A percentile compares a stretch with the other conserved stretches of the same genome.
Evolutionary conservation across 1,140 invertebrate species (phyloP).

Genomic region (Drosophila ficusphila): DNA sequence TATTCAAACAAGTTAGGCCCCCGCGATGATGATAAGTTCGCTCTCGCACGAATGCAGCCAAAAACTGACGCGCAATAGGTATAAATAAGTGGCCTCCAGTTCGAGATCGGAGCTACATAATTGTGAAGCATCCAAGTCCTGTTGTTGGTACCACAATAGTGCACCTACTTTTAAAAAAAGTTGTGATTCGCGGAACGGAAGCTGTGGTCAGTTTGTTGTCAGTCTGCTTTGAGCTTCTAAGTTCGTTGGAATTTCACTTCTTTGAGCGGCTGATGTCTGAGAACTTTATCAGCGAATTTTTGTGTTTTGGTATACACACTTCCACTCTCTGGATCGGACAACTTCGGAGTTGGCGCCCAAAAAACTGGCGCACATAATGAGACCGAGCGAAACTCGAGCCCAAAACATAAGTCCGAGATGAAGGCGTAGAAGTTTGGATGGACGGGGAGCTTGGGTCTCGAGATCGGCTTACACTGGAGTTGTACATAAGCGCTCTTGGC

Average conservation of each 20-base stretch:
- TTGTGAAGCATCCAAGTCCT: too few species aligned
- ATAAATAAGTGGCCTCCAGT: neutral
- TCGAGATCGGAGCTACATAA: too few species aligned
- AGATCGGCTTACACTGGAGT: constrained; percentile 45
- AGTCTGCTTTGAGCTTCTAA: constrained; percentile 15
- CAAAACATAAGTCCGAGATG: constrained; percentile 48
- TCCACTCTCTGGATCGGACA: constrained; percentile 15
- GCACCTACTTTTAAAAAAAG: constrained; percentile 3
- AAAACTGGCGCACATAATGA: constrained; percentile 58
- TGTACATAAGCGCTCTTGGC: constrained; percentile 2
- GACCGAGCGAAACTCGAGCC: constrained; percentile 55
- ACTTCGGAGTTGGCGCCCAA: constrained; percentile 64
- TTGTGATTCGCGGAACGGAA: constrained; percentile 5
- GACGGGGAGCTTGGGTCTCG: constrained; percentile 5
- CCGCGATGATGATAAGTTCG: constrained; percentile 41
- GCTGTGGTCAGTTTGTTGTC: constrained; percentile 19
- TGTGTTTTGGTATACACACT: constrained; percentile 25
- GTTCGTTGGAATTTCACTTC: constrained; percentile 23
- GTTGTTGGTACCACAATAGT: neutral
- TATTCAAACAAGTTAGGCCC: constrained; percentile 37
- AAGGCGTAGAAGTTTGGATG: constrained; percentile 31
- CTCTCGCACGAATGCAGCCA: constrained; percentile 48
- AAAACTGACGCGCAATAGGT: constrained; percentile 17
- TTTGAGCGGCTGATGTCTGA: constrained; percentile 16
- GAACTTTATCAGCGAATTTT: constrained; percentile 32